Base-by-base conservation (phyloP, 1,140 invertebrate species). In the Papilio glaucus region DNA sequence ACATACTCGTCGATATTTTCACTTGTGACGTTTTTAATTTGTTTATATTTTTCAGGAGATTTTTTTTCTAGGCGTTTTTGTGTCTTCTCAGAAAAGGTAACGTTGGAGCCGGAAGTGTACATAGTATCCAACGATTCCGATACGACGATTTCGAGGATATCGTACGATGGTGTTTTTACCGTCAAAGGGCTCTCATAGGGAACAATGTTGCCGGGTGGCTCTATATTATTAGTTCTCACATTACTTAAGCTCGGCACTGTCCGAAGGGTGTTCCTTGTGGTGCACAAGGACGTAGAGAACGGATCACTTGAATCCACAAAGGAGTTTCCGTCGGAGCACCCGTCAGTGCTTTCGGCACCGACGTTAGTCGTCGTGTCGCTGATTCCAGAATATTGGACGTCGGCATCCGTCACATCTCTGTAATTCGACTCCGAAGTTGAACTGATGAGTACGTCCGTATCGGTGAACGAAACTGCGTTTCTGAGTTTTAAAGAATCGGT, bases 1-100 rank as follows among this genome's bases (percentile, higher is more conserved):
- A 94, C 93, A 63, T 93, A 94, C 72, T 93, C 87, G 71, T 94
- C 93, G 5, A 94, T 86, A 72, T 93, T 86, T 37, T 91, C 83
- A 33, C 82, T 84, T 53, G 71, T 74, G 26, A 45, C 7, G 8
- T 69, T 26, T 24, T 53, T 53, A 15, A 70, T 71, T 42, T 77
- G 76, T 65, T 79, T 83, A 29, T 79, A 61, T 61, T 70, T 80
- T 5, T 39, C 18, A 26, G 72, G 26, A 12, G 78, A 57, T 63
- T 75, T 74, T 74, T 79, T 84, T 15, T 70, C 60, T 0, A 62
- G 57, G 61, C 53, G 71, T 26, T 57, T 33, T n/a, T 71, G 70
- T 24, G 72, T 53, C 37, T 79, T 79, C 42, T 81, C 81, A n/a
- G 79, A 74, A 7, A 72, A 76, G 60, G 41, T 68, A 63, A 57